Evolutionary conservation across 2,113 vertebrate genomes (phyloP).

Genomic region (Sitta europaea): DNA sequence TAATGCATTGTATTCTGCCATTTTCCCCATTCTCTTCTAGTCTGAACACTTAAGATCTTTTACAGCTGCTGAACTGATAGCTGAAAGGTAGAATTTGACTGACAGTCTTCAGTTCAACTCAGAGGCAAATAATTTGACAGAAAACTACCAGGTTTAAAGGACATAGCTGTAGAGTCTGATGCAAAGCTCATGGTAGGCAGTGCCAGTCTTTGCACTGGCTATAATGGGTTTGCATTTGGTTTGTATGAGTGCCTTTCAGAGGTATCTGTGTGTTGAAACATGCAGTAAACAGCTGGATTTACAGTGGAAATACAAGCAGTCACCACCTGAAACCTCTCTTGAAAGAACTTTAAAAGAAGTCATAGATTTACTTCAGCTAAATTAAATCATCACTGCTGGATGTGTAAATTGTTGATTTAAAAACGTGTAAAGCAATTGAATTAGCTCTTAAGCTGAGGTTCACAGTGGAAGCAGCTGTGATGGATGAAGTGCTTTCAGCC

Average conservation of each 20-base stretch:
- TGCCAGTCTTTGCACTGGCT: not conserved
- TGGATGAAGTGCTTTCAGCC: not conserved
- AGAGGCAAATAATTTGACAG: not conserved
- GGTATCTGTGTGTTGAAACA: not conserved
- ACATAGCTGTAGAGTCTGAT: not conserved
- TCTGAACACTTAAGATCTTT: not conserved
- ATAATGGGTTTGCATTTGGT: not conserved
- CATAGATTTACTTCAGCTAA: not conserved
- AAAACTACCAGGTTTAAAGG: not conserved
- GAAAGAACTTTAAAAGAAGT: not conserved
- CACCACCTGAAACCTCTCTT: not conserved
- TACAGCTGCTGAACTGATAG: not conserved
- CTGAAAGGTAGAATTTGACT: not conserved
- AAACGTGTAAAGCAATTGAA: not conserved
- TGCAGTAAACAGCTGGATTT: not conserved
- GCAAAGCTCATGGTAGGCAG: not conserved
- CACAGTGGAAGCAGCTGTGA: not conserved
- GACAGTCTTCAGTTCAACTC: not conserved
- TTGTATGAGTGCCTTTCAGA: not conserved
- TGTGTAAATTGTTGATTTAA: not conserved
- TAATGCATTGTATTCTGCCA: not conserved
- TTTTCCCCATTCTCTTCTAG: not conserved
- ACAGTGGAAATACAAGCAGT: not conserved
- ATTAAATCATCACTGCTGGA: not conserved
- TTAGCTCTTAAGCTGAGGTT: not conserved